Evolutionary conservation across 2,113 vertebrate genomes (phyloP).

Genomic region (Chelonoidis abingdonii): DNA sequence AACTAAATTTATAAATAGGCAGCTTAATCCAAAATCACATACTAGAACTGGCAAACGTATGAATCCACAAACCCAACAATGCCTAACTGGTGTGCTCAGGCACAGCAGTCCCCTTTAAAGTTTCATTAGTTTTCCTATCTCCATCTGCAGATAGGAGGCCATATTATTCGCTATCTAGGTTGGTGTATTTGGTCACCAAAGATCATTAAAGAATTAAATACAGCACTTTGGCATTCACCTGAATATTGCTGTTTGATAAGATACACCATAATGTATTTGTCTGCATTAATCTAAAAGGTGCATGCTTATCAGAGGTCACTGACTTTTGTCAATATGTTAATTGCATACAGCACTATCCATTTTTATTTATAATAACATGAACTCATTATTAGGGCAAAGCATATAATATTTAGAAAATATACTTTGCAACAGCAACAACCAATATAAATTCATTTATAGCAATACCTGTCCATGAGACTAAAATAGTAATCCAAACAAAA

Average conservation of each 20-base stretch:
- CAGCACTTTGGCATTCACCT: neutral
- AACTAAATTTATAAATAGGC: neutral
- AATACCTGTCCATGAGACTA: neutral
- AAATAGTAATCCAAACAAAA: neutral
- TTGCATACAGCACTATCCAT: neutral
- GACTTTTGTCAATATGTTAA: neutral
- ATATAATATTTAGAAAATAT: neutral
- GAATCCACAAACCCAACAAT: neutral
- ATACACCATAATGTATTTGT: neutral
- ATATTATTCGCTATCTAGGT: neutral
- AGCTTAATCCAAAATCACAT: neutral
- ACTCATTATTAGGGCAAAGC: neutral
- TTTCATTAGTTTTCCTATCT: slow-evolving; percentile 35
- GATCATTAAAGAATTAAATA: neutral
- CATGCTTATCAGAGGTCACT: neutral
- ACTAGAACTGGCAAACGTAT: neutral
- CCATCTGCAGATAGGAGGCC: slow-evolving; percentile 55
- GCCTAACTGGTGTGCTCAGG: neutral
- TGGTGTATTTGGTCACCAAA: accelerated
- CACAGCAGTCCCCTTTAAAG: neutral
- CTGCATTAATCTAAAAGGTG: neutral
- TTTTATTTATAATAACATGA: neutral
- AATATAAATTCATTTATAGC: neutral
- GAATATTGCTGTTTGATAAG: neutral
- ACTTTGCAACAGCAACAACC: neutral